These are phyloP conservation scores for Forbesichthys agassizii DNA, from an alignment of 2,113 vertebrate species.

Conservation along the genomic window DNA sequence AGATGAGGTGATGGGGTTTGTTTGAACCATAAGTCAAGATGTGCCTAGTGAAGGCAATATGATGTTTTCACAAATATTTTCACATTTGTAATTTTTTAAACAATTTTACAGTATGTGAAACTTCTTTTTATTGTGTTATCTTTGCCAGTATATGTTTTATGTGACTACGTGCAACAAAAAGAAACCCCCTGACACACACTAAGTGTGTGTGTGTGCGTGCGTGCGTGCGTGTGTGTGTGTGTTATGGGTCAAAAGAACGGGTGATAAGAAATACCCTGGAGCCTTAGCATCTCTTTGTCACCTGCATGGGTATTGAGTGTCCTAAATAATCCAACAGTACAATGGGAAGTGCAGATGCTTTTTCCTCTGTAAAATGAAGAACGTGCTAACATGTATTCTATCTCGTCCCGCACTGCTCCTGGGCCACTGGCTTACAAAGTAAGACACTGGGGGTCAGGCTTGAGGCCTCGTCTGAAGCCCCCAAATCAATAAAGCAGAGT, in stretches of 20 bases:
- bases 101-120: too few relatives aligned
- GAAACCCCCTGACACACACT: too few relatives aligned
- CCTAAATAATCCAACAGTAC: conserved; percentile 66
- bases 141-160: too few relatives aligned
- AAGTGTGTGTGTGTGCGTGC: too few relatives aligned
- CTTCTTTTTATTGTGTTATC: too few relatives aligned
- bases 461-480: conserved; percentile 45
- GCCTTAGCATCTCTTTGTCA: conserved; percentile 51
- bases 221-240: too few relatives aligned
- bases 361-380: conserved; percentile 9
- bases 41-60: too few relatives aligned
- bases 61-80: too few relatives aligned
- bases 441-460: conserved; percentile 56
- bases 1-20: conserved; percentile 31
- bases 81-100: too few relatives aligned
- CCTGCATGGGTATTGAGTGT: conserved; percentile 75
- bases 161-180: too few relatives aligned
- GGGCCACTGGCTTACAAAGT: conserved; percentile 59
- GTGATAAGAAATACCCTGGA: conserved; percentile 11
- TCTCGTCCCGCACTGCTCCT: neutral
- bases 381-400: conserved; percentile 8
- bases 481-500: conserved; percentile 54
- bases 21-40: conserved; percentile 10
- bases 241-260: too few relatives aligned
- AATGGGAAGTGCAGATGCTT: conserved; percentile 44